These are phyloP conservation scores for Phylloscopus collybita DNA, from an alignment of 2,797 vertebrate genomes.

Conservation along the genomic window DNA sequence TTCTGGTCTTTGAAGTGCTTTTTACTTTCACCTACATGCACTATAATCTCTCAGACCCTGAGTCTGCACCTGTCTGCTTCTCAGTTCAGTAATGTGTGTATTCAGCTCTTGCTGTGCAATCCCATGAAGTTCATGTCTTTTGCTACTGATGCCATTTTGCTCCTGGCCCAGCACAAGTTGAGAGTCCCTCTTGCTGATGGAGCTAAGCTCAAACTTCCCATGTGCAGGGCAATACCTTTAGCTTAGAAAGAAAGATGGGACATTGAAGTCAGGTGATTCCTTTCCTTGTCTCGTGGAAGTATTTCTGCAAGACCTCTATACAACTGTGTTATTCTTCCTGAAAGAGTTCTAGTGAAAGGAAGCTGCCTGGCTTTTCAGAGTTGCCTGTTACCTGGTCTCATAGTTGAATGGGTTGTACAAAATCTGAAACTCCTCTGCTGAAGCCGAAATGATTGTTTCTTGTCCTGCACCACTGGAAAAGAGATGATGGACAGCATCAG, in stretches of 20 bases:
- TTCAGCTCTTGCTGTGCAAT: not conserved
- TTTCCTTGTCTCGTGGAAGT: not conserved
- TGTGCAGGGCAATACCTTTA: not conserved
- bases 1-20: not conserved
- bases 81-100: accelerated
- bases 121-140: not conserved
- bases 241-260: not conserved
- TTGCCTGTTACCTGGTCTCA: not conserved
- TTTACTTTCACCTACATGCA: not conserved
- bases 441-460: not conserved
- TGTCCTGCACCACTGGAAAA: not conserved
- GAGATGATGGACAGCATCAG: not conserved
- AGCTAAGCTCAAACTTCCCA: not conserved
- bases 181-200: not conserved
- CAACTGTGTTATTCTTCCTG: not conserved
- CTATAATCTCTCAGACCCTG: not conserved
- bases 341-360: not conserved
- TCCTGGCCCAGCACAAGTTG: not conserved
- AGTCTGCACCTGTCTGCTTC: not conserved
- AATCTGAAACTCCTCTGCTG: not conserved
- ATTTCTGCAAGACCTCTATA: not conserved
- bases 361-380: not conserved
- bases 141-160: not conserved
- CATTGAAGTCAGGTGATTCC: not conserved
- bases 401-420: not conserved